A percentile compares a stretch with the other conserved stretches of the same genome.
These are phyloP conservation scores for Rhopalosiphum nymphaeae DNA, from an alignment of 2,888 invertebrate genomes.

Conservation along the genomic window DNA sequence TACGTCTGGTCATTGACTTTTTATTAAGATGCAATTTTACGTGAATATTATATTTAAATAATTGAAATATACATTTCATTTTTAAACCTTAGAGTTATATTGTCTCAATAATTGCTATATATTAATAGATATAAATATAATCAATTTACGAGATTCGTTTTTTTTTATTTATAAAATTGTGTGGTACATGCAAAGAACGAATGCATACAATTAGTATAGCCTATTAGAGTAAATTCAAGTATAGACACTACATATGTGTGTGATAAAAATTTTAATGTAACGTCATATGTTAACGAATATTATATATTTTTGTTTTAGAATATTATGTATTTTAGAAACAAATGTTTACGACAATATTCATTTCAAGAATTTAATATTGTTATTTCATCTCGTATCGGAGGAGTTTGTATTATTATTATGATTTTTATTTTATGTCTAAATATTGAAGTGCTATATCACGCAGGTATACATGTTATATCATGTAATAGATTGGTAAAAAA, in stretches of 20 bases:
- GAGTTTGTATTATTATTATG: neutral
- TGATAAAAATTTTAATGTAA: neutral
- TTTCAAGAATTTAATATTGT: neutral
- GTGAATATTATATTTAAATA: neutral
- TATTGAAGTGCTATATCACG: neutral
- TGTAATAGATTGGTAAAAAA: neutral
- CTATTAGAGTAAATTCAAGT: neutral
- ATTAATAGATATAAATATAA: neutral
- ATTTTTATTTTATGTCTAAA: neutral
- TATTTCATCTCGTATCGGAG: neutral
- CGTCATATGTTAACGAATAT: neutral
- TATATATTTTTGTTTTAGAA: neutral
- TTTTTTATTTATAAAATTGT: neutral
- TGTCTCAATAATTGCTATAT: neutral
- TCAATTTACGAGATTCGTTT: neutral
- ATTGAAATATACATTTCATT: neutral
- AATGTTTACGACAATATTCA: neutral
- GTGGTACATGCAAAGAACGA: too few relatives aligned
- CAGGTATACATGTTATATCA: neutral
- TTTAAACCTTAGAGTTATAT: neutral
- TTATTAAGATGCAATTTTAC: neutral
- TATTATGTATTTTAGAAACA: neutral
- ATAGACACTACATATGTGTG: neutral
- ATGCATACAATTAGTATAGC: neutral
- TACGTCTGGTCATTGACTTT: neutral